Base-by-base conservation (phyloP, 2,797 vertebrate genomes). In the Gorsachius magnificus region DNA sequence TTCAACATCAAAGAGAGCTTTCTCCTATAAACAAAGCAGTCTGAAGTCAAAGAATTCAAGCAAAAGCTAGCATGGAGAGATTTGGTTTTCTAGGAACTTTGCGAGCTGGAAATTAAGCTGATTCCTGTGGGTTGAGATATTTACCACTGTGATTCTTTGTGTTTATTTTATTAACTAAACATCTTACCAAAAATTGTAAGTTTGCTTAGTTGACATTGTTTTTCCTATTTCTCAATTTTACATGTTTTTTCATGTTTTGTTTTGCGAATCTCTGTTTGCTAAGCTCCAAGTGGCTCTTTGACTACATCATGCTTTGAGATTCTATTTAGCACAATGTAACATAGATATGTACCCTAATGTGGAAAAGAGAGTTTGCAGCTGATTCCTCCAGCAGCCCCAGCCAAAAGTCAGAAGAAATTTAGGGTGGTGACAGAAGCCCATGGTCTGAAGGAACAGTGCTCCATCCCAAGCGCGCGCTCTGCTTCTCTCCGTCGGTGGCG, bases 1-100 rank as follows among this genome's bases (percentile, higher is more conserved):
- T 71, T 90, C 71, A 56, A 87, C 95, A 96, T 96, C 95, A 96
- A 96, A 97, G 89, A 68, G 36, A 69, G 60, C 25, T 60, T 93
- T 91, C 93, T 91, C 60, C 80, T 82, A 51, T 78, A 93, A 96
- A 87, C 89, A 92, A 89, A 93, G 70, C 64, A 38, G 64, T 61
- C 70, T 65, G 85, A 81, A 97, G 54, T 78, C 20, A 92, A 96
- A 65, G 43, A 94, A 91, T 65, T 78, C 20, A 58, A 81, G 81
- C 41, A 81, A 86, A 87, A 94, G 22, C 82, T 66, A 31, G 54
- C 1, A 20, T 53, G 65, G 84, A 83, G 87, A 81, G 50, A 25
- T 69, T 83, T 33, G 0, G 25, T 81, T 89, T 83, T 71, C 38
- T 29, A 31, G 75, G 31, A 83, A 77, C 76, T 83, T 68, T 70